phyloP scores from a whole-genome alignment of 2,797 vertebrate genomes.

The Champsocephalus gunnari region DNA sequence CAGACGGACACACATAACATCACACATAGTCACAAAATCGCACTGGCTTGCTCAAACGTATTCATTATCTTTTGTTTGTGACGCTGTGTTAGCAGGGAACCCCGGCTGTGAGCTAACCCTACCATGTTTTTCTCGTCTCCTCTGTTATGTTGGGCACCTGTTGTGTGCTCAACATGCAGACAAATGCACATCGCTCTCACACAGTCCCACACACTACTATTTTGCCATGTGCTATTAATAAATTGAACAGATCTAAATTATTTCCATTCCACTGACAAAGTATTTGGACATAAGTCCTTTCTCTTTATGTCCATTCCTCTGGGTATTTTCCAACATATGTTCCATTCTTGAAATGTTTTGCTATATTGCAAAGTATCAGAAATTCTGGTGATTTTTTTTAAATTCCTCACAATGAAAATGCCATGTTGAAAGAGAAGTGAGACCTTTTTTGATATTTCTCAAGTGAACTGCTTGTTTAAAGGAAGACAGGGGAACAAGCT shows the following conservation, averaged over 20 bases:
- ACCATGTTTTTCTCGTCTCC: slow-evolving; percentile 73
- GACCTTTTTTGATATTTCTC: not conserved
- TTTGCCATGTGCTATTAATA: slow-evolving; percentile 73
- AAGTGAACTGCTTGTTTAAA: not conserved
- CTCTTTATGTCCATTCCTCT: slow-evolving; percentile 5
- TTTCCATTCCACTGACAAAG: slow-evolving; percentile 53
- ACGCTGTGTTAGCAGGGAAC: slow-evolving; percentile 75
- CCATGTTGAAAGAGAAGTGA: slow-evolving; percentile 1
- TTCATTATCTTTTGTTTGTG: slow-evolving; percentile 75
- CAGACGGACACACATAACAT: slow-evolving; percentile 50
- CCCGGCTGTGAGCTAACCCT: slow-evolving; percentile 77
- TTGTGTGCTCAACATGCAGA: slow-evolving; percentile 47
- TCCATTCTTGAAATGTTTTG: not conserved
- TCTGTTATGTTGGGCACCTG: slow-evolving; percentile 83
- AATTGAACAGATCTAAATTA: slow-evolving; percentile 63
- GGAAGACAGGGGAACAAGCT: slow-evolving; percentile 12
- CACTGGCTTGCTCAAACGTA: slow-evolving; percentile 55
- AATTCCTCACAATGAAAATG: not conserved
- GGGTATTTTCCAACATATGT: slow-evolving; percentile 10
- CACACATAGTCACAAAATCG: slow-evolving; percentile 58
- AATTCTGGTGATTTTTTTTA: not conserved
- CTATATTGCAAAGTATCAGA: not conserved
- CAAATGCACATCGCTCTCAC: slow-evolving; percentile 12
- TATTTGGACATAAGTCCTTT: slow-evolving; percentile 16
- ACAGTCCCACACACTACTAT: slow-evolving; percentile 26